These are phyloP conservation scores for Pararge aegeria DNA, from an alignment of 1,140 invertebrate genomes.

Conservation along the genomic window DNA sequence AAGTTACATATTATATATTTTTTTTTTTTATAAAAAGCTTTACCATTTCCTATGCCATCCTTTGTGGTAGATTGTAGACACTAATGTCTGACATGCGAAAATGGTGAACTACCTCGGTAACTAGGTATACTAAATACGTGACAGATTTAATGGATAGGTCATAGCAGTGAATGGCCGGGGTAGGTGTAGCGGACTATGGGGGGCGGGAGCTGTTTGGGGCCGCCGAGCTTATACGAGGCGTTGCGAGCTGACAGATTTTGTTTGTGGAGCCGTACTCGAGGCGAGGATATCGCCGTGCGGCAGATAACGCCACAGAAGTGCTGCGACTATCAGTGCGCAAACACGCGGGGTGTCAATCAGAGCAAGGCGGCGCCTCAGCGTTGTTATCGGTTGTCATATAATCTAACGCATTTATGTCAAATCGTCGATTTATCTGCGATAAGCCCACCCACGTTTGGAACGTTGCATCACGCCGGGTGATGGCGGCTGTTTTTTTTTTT, in stretches of 20 bases:
- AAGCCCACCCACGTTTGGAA: conserved; percentile 67
- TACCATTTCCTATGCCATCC: too few relatives aligned
- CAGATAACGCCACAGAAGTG: conserved; percentile 65
- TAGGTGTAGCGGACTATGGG: neutral
- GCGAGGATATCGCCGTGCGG: conserved; percentile 48
- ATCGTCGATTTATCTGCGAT: conserved; percentile 68
- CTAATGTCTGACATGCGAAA: too few relatives aligned
- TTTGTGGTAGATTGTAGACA: too few relatives aligned
- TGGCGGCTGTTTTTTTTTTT: conserved; percentile 51
- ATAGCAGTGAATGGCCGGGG: too few relatives aligned
- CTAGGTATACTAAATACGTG: too few relatives aligned
- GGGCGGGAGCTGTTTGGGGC: conserved; percentile 47
- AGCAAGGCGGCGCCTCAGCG: conserved; percentile 70
- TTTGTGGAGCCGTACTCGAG: conserved; percentile 36
- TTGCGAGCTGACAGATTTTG: conserved; percentile 37
- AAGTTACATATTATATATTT: too few relatives aligned
- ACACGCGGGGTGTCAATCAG: conserved; percentile 71
- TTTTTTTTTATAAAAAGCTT: too few relatives aligned
- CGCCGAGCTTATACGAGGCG: conserved; percentile 45
- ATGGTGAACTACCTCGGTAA: too few relatives aligned
- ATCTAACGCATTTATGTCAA: conserved; percentile 77
- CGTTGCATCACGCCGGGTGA: conserved; percentile 53
- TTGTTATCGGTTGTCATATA: conserved; percentile 72
- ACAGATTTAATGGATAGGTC: too few relatives aligned
- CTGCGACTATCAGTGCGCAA: conserved; percentile 60